A percentile compares a stretch with the other conserved stretches of the same genome.
These are phyloP conservation scores for Pleuronectes platessa DNA, from an alignment of 2,113 vertebrate species.

Conservation along the genomic window DNA sequence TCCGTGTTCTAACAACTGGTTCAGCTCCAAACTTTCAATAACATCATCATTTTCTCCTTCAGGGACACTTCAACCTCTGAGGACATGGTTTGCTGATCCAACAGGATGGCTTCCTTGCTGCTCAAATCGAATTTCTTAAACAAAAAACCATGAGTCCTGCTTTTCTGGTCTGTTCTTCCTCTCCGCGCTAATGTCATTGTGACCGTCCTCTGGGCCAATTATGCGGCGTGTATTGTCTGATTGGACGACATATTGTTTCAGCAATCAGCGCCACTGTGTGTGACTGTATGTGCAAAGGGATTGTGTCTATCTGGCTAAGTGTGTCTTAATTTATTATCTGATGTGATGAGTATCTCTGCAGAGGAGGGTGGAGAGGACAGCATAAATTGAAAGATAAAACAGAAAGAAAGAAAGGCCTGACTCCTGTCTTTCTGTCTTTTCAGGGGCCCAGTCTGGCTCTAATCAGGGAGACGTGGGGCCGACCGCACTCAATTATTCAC, in stretches of 20 bases:
- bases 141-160: slow-evolving; percentile 53
- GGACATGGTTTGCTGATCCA: slow-evolving; percentile 65
- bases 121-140: slow-evolving; percentile 59
- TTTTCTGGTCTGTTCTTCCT: slow-evolving; percentile 36
- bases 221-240: slow-evolving; percentile 66
- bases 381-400: slow-evolving; percentile 74
- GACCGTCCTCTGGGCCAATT: slow-evolving; percentile 71
- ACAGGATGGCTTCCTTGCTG: slow-evolving; percentile 44
- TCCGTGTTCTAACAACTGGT: slow-evolving; percentile 1
- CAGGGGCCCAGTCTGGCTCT: slow-evolving; percentile 67
- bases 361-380: slow-evolving; percentile 66
- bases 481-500: slow-evolving; percentile 70
- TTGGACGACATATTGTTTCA: slow-evolving; percentile 71
- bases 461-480: slow-evolving; percentile 68
- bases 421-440: slow-evolving; percentile 79
- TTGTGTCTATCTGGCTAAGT: slow-evolving; percentile 52
- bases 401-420: slow-evolving; percentile 78
- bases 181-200: slow-evolving; percentile 67
- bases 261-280: slow-evolving; percentile 49
- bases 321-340: slow-evolving; percentile 70
- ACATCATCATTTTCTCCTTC: slow-evolving; percentile 26
- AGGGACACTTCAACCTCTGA: slow-evolving; percentile 53
- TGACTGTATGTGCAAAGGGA: slow-evolving; percentile 40
- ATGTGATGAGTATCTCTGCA: slow-evolving; percentile 76
- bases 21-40: slow-evolving; percentile 27